These are phyloP conservation scores for Phycodurus eques DNA, from an alignment of 2,113 vertebrate species.

Conservation along the genomic window DNA sequence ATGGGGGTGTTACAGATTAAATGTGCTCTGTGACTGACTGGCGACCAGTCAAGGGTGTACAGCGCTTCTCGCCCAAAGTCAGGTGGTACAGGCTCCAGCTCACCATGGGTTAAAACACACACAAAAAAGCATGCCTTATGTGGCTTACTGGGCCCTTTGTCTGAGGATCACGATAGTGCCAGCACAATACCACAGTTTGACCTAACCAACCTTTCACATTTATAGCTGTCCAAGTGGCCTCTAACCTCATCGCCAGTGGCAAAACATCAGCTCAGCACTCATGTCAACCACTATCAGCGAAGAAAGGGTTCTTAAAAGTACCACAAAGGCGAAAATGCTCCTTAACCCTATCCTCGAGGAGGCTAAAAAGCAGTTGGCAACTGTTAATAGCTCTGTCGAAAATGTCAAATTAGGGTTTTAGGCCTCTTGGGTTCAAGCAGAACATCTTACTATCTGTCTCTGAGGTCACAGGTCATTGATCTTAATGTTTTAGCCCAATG, in stretches of 20 bases:
- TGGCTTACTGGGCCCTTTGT: constrained; percentile 15
- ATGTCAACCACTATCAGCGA: constrained; percentile 12
- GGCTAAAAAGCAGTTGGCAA: constrained; percentile 9
- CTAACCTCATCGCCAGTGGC: constrained; percentile 19
- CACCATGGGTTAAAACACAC: neutral
- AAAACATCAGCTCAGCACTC: constrained; percentile 16
- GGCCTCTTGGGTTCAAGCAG: constrained; percentile 33
- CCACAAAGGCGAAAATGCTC: neutral
- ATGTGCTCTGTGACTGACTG: neutral
- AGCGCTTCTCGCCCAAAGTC: neutral
- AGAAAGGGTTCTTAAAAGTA: constrained; percentile 7
- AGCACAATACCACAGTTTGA: constrained; percentile 1
- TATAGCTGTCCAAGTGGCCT: constrained; percentile 23
- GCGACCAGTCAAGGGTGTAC: neutral
- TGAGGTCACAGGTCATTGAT: constrained; percentile 57
- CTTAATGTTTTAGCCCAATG: constrained; percentile 70
- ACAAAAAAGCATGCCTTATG: neutral
- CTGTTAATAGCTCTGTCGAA: constrained; percentile 36
- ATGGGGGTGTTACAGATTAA: too few relatives aligned
- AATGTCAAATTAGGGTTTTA: constrained; percentile 52
- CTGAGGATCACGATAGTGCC: neutral
- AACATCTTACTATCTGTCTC: constrained; percentile 61
- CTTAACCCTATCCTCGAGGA: constrained; percentile 6
- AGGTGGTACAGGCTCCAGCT: neutral
- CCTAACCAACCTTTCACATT: constrained; percentile 59